phyloP scores from a whole-genome alignment of 2,113 vertebrate species.

The Oncorhynchus gorbuscha region DNA sequence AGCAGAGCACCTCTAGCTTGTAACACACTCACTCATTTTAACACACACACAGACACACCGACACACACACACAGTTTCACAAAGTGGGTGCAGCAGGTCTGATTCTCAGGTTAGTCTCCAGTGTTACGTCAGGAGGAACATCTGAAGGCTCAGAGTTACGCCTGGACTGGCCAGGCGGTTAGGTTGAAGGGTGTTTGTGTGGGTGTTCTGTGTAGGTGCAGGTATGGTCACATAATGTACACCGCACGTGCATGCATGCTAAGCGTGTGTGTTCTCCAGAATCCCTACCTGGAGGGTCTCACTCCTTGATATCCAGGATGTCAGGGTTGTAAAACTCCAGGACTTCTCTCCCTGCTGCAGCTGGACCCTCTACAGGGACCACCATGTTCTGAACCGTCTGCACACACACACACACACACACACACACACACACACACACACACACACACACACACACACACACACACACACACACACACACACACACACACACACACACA shows the following conservation, averaged over 20 bases:
- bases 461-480: slow-evolving; percentile 13
- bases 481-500: slow-evolving; percentile 13
- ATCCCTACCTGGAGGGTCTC: slow-evolving; percentile 67
- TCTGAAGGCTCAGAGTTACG: slow-evolving; percentile 63
- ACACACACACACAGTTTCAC: slow-evolving; percentile 15
- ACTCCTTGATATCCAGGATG: slow-evolving; percentile 68
- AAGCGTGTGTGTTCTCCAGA: slow-evolving; percentile 52
- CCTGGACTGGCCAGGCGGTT: background rate
- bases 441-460: slow-evolving; percentile 13
- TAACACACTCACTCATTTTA: slow-evolving; percentile 2
- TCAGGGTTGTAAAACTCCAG: slow-evolving; percentile 67
- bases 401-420: background rate
- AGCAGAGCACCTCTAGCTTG: slow-evolving; percentile 32
- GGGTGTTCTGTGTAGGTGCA: background rate
- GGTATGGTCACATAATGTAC: background rate
- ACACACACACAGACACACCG: too few relatives aligned
- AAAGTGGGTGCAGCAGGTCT: slow-evolving; percentile 43
- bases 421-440: slow-evolving; percentile 13
- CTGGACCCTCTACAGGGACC: slow-evolving; percentile 44
- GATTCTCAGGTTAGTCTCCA: slow-evolving; percentile 45
- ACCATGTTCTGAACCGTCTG: slow-evolving; percentile 60
- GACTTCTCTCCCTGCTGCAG: slow-evolving; percentile 28
- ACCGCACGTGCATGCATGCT: slow-evolving; percentile 67
- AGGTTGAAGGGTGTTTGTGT: background rate
- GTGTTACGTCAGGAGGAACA: slow-evolving; percentile 60